Evolutionary conservation across 2,888 invertebrate genomes (phyloP).

Genomic region (Pachliopta kotzebuea): DNA sequence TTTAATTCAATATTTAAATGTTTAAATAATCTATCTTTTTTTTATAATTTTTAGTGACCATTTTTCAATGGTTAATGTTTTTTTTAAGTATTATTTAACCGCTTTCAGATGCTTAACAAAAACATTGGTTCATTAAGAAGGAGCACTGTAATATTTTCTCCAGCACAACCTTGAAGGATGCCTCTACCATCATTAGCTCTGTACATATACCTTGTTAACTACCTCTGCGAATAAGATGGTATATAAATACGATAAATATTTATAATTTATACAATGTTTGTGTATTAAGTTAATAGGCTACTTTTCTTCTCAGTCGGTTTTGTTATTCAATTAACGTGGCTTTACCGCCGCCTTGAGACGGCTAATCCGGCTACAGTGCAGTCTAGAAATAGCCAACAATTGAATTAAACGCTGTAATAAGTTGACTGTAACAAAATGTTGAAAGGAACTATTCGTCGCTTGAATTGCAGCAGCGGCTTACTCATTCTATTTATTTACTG

Average conservation of each 20-base stretch:
- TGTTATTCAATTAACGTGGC: slow-evolving; percentile 4
- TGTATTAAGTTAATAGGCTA: not conserved
- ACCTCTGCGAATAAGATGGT: too few species aligned
- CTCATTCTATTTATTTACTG: not conserved
- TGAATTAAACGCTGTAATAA: slow-evolving; percentile 5
- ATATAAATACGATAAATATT: not conserved
- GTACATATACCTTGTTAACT: too few species aligned
- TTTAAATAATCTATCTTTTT: too few species aligned
- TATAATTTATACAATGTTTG: not conserved
- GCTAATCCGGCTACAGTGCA: slow-evolving; percentile 5
- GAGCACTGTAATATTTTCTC: too few species aligned
- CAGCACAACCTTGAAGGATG: too few species aligned
- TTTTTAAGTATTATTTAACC: too few species aligned
- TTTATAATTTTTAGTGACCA: too few species aligned
- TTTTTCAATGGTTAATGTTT: too few species aligned
- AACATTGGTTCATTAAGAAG: too few species aligned
- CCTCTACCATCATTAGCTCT: too few species aligned
- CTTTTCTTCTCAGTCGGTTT: not conserved
- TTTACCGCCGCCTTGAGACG: slow-evolving; percentile 2
- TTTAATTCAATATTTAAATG: too few species aligned
- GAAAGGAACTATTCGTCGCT: not conserved
- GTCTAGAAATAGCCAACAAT: slow-evolving; percentile 7
- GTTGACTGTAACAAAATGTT: slow-evolving; percentile 1
- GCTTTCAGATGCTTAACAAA: too few species aligned
- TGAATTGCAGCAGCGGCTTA: not conserved